Base-by-base conservation (phyloP, 2,888 invertebrate species). In the Schizaphis graminum region DNA sequence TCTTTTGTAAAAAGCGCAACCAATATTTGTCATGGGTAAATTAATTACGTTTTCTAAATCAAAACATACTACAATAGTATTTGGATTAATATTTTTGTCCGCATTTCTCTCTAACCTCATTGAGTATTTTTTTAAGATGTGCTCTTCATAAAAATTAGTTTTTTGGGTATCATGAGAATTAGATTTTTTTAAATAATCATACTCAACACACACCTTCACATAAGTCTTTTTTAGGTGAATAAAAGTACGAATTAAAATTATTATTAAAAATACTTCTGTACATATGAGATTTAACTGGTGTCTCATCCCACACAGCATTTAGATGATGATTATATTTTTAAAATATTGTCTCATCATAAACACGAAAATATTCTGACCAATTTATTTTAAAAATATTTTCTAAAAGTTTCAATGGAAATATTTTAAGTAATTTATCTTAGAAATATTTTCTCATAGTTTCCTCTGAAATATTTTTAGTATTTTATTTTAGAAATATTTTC, bases 221-320 rank as follows among this genome's bases (percentile, higher is more conserved):
- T 41, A 77, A 77, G n/a, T 77, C 35, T 35, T 35, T 77, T 41
- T 77, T 77, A 16, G 77, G 16, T n/a, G 35, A 3, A 77, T n/a
- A 77, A 77, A 77, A 77, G 41, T 16, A 67, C 11, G n/a, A 67
- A 67, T 67, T 28, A n/a, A 67, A 67, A 26, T 67, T 67, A 8
- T 67, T 67, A 67, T 67, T 67, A n/a, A 67, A 67, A 67, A 67
- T 67, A 67, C n/a, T n/a, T 67, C 67, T 67, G 7, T 67, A 67
- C 67, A 67, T 67, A 67, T 67, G 67, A n/a, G n/a, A 67, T 67
- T 67, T 67, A n/a, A 67, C 67, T 67, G 67, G 67, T 67, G 13
- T 67, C 7, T 67, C n/a, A 67, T 47, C 47, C 47, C 47, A 47
- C 47, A 47, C 47, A 47, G 47, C 47, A 47, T 47, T 47, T 47